Conservation (phyloP, 2,888 invertebrate species). For the Lasiommata megera region DNA sequence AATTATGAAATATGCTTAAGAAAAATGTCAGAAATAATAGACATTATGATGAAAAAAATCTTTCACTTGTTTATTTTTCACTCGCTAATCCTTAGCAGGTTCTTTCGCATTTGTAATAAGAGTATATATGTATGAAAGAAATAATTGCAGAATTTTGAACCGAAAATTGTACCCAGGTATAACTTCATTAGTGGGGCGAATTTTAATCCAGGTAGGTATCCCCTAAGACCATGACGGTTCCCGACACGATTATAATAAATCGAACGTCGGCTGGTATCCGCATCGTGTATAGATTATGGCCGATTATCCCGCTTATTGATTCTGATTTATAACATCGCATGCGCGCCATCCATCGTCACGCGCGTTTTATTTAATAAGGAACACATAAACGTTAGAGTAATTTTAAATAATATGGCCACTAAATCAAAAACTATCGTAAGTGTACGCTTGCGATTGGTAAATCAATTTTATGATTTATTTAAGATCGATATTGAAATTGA, state of each 20-base stretch:
- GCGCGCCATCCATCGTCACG: slow-evolving; percentile 41
- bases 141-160: too few relatives aligned
- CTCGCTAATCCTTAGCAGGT: too few relatives aligned
- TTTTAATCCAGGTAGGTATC: neutral
- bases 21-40: too few relatives aligned
- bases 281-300: slow-evolving; percentile 56
- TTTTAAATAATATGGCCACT: slow-evolving; percentile 1
- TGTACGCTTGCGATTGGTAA: slow-evolving; percentile 1
- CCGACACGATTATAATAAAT: slow-evolving; percentile 54
- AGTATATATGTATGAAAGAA: too few relatives aligned
- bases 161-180: too few relatives aligned
- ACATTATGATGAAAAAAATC: too few relatives aligned
- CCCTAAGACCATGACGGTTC: slow-evolving; percentile 27
- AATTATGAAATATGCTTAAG: too few relatives aligned
- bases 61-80: too few relatives aligned
- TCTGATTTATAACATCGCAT: slow-evolving; percentile 51
- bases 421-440: slow-evolving; percentile 9
- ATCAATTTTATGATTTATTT: neutral
- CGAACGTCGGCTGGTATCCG: slow-evolving; percentile 44
- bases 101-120: too few relatives aligned
- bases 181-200: too few relatives aligned
- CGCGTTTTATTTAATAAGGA: slow-evolving; percentile 23
- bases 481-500: neutral
- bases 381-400: slow-evolving; percentile 1
- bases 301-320: slow-evolving; percentile 68